Evolutionary conservation across 2,797 vertebrate genomes (phyloP).

Genomic region (Percopsis omiscomaycus): DNA sequence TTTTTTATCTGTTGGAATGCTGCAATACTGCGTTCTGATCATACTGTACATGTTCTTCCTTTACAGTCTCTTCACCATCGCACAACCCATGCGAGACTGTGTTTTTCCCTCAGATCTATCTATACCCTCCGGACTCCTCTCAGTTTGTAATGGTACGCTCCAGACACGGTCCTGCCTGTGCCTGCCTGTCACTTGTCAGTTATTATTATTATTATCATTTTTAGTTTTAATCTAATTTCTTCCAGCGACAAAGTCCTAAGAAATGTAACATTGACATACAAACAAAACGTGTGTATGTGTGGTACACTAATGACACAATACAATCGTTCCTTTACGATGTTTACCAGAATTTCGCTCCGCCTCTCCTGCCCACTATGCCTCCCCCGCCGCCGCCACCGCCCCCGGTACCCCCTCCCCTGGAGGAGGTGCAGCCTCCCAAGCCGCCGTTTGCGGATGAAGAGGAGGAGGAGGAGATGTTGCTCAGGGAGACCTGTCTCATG

Average conservation of each 20-base stretch:
- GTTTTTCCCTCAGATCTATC: slow-evolving; percentile 69
- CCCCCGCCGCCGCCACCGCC: slow-evolving; percentile 78
- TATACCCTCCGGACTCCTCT: slow-evolving; percentile 69
- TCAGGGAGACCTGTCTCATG: slow-evolving; percentile 93
- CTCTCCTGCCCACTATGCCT: slow-evolving; percentile 72
- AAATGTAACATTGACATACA: no score
- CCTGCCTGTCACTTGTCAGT: background rate
- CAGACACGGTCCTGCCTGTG: background rate
- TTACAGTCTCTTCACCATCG: slow-evolving; percentile 82
- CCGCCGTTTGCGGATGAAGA: slow-evolving; percentile 97
- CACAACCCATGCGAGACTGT: slow-evolving; percentile 69
- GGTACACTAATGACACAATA: background rate
- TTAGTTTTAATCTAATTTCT: no score
- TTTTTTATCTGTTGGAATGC: background rate
- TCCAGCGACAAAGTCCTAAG: no score
- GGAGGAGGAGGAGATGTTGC: slow-evolving; percentile 97
- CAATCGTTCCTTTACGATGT: background rate
- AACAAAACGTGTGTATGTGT: no score
- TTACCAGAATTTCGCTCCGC: slow-evolving; percentile 70
- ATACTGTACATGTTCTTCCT: slow-evolving; percentile 3
- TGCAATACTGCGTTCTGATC: background rate
- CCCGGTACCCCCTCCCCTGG: slow-evolving; percentile 87
- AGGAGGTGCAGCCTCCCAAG: slow-evolving; percentile 91
- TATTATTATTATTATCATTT: background rate
- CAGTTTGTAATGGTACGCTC: slow-evolving; percentile 80